Conservation (phyloP, 2,888 invertebrate genomes). For the Drosophila monieri region DNA sequence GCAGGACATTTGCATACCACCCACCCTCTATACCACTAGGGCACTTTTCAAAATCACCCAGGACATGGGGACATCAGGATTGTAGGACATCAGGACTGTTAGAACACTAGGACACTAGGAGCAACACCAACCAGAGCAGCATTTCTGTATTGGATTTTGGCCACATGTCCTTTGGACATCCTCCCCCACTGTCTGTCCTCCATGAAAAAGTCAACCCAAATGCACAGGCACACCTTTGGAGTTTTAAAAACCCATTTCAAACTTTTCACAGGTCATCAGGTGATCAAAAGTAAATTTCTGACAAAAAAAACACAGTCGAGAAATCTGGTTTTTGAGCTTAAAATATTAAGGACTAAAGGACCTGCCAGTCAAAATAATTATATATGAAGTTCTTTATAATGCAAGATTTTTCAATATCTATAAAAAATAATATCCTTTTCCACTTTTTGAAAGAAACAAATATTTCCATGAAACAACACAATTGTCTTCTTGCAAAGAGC, state of each 20-base stretch:
- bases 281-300: neutral
- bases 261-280: constrained; percentile 2
- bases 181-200: neutral
- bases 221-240: neutral
- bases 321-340: too few species aligned
- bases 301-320: too few species aligned
- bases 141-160: constrained; percentile 1
- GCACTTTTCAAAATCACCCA: neutral
- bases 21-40: neutral
- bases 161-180: neutral
- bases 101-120: neutral
- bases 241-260: neutral
- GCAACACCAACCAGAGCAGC: neutral
- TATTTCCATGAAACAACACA: too few species aligned
- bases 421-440: too few species aligned
- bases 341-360: too few species aligned
- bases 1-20: constrained; percentile 44
- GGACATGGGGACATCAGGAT: neutral
- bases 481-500: too few species aligned
- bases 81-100: neutral
- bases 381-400: too few species aligned
- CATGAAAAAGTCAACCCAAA: constrained; percentile 1
- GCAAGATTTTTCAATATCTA: too few species aligned
- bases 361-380: too few species aligned
- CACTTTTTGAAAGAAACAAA: too few species aligned